Evolutionary conservation across 2,113 vertebrate genomes (phyloP).

Genomic region (Micromys minutus): DNA sequence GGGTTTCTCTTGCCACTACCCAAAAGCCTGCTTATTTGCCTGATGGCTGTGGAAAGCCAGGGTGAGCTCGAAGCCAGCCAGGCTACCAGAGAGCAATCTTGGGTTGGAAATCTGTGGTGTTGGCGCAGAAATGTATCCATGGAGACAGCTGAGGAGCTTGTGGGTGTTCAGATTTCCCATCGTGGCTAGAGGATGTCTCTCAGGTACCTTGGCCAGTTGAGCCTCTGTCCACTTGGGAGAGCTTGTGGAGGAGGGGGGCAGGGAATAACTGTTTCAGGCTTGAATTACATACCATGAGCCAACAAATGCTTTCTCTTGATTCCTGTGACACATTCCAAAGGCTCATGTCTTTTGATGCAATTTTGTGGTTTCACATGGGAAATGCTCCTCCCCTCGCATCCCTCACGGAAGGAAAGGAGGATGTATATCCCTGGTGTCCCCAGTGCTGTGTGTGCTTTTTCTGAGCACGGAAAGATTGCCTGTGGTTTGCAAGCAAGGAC

Average conservation of each 20-base stretch:
- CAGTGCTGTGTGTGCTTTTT: fast-evolving
- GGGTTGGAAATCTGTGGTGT: not conserved
- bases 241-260: fast-evolving
- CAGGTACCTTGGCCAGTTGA: fast-evolving
- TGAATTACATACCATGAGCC: not conserved
- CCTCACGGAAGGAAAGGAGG: not conserved
- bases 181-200: not conserved
- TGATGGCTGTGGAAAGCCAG: not conserved
- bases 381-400: not conserved
- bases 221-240: fast-evolving
- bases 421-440: fast-evolving
- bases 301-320: not conserved
- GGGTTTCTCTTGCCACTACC: fast-evolving
- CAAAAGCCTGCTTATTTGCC: not conserved
- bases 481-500: not conserved
- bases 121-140: not conserved
- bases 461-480: not conserved
- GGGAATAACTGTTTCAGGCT: too few species aligned
- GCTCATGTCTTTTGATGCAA: fast-evolving
- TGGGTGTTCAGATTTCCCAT: not conserved
- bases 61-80: not conserved
- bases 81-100: not conserved
- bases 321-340: not conserved
- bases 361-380: not conserved
- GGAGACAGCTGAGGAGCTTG: not conserved